Conservation (phyloP, 2,113 vertebrate genomes). For the Salvelinus sp. region DNA sequence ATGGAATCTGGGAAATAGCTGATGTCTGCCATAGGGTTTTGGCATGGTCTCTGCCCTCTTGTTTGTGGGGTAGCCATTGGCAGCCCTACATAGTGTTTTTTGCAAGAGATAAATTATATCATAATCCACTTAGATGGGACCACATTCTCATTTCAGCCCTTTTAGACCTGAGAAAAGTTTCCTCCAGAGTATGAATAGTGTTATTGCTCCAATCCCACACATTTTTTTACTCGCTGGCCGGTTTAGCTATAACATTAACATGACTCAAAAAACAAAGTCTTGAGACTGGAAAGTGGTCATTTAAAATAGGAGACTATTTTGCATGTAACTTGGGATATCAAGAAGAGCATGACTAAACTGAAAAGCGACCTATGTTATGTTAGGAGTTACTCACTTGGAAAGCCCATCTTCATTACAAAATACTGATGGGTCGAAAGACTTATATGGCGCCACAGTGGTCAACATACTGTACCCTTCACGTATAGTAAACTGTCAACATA, state of each 20-base stretch:
- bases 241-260: too few species aligned
- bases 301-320: too few species aligned
- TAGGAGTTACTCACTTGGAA: slow-evolving; percentile 1
- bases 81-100: slow-evolving; percentile 31
- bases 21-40: slow-evolving; percentile 38
- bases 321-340: too few species aligned
- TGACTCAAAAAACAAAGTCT: too few species aligned
- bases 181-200: too few species aligned
- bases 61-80: slow-evolving; percentile 49
- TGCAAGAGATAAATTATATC: slow-evolving; percentile 39
- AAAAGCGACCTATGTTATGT: not conserved
- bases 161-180: slow-evolving; percentile 3
- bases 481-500: too few species aligned
- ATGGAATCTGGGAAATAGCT: slow-evolving; percentile 30
- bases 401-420: not conserved
- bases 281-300: too few species aligned
- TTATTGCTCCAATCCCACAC: too few species aligned
- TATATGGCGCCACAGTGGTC: too few species aligned
- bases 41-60: slow-evolving; percentile 32
- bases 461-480: too few species aligned
- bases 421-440: too few species aligned
- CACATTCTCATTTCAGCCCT: slow-evolving; percentile 31
- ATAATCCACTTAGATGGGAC: slow-evolving; percentile 46
- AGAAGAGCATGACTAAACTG: not conserved
- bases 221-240: too few species aligned